Base-by-base conservation (phyloP, 2,797 vertebrate species). In the Galagoides demidoff region DNA sequence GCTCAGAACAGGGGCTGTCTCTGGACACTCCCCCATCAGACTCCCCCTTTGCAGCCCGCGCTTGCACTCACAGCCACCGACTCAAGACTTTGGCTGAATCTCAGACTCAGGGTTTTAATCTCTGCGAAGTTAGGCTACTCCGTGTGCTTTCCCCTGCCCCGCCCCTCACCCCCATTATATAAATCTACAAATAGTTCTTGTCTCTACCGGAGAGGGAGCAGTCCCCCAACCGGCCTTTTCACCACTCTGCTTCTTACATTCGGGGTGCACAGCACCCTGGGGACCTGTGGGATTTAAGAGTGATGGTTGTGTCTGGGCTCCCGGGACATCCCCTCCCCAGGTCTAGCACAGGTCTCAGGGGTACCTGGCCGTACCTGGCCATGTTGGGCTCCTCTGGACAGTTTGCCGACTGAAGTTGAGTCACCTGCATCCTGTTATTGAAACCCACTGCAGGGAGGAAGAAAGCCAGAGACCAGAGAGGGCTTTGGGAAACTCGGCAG, bases 91-190 rank as follows among this genome's bases (percentile, higher is more conserved):
- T 27, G n/a, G 23, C 61, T 20, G 52, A 90, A 87, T 79, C 63
- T 82, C 82, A 70, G 81, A 70, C 88, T 96, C 68, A 22, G 64
- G 10, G 79, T 92, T 97, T 97, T 97, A 97, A 95, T 96, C 23
- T 68, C 84, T 64, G 20, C 27, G n/a, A 90, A 85, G 6, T 12
- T 45, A 90, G 52, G 52, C 19, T 73, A 19, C 70, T 81, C 74
- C 27, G 13, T 10, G 14, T 82, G 82, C 37, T 78, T 70, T 73
- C 74, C 71, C 76, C 45, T 5, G 45, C 70, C 23, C 37, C 49
- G 78, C 91, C 37, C 49, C 85, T 89, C 31, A 14, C 10, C 45
- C 59, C 87, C 68, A 31, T 22, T 73, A 82, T 90, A 83, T 63
- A 95, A 94, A 94, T 2, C 49, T 59, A 83, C 20, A 73, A 31